Evolutionary conservation across 2,797 vertebrate genomes (phyloP).

Genomic region (Micropoecilia bifurca): DNA sequence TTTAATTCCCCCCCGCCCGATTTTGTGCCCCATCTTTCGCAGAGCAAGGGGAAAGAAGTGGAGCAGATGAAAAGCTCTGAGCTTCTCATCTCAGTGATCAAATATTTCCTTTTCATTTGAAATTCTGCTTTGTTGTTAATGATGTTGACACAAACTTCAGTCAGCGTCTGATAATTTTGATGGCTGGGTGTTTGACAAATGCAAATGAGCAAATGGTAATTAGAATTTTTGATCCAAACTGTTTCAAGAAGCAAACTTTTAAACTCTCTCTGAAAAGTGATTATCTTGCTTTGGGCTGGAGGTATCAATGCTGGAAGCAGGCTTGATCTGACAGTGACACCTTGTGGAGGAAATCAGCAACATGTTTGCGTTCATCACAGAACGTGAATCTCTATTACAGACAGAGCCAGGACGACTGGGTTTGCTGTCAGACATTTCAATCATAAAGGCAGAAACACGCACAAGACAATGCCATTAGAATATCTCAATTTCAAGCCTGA

Average conservation of each 20-base stretch:
- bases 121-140: constrained; percentile 74
- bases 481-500: background rate
- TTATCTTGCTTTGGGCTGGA: constrained; percentile 8
- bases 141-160: constrained; percentile 69
- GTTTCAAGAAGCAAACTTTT: constrained; percentile 29
- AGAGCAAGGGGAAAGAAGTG: constrained; percentile 67
- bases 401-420: background rate
- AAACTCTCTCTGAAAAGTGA: constrained; percentile 20
- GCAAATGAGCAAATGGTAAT: constrained; percentile 60
- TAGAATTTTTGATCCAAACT: constrained; percentile 35
- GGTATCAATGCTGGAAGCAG: background rate
- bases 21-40: constrained; percentile 50
- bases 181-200: constrained; percentile 53
- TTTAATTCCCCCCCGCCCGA: constrained; percentile 32
- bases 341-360: constrained; percentile 42
- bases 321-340: constrained; percentile 55
- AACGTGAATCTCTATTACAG: background rate
- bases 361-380: background rate
- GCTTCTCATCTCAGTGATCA: constrained; percentile 72
- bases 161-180: constrained; percentile 53
- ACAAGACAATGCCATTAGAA: background rate
- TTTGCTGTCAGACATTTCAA: background rate
- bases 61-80: constrained; percentile 37
- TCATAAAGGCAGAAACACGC: background rate
- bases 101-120: constrained; percentile 68